These are phyloP conservation scores for Trinorchestia longiramus DNA, from an alignment of 1,140 invertebrate genomes.

Conservation along the genomic window DNA sequence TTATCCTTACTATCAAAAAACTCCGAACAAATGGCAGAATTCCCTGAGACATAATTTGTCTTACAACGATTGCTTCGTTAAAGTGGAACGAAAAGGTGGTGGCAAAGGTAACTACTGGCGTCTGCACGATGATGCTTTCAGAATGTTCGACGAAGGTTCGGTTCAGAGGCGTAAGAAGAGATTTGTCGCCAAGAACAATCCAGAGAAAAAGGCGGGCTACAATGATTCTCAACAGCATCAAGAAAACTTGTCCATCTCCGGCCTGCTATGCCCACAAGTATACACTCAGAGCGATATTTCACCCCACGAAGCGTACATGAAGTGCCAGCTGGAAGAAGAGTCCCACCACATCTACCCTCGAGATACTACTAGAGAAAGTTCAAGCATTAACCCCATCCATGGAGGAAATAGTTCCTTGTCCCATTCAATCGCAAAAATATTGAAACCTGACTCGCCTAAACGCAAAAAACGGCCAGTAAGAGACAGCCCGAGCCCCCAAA, in stretches of 20 bases:
- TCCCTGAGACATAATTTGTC: conserved; percentile 19
- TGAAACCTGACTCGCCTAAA: conserved; percentile 29
- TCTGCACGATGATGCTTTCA: not conserved
- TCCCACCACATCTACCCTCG: not conserved
- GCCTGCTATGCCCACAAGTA: not conserved
- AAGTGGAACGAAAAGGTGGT: conserved; percentile 12
- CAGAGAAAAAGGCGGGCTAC: not conserved
- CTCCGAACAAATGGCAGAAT: conserved; percentile 28
- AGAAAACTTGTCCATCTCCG: not conserved
- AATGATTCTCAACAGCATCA: not conserved
- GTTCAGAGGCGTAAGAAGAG: conserved; percentile 10
- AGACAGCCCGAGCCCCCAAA: not conserved
- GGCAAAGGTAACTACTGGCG: conserved; percentile 23
- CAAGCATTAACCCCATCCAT: not conserved
- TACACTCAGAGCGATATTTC: not conserved
- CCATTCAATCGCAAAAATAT: conserved; percentile 21
- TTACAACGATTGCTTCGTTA: conserved; percentile 27
- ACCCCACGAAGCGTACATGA: not conserved
- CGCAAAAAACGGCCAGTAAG: conserved; percentile 12
- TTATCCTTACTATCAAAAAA: conserved; percentile 11
- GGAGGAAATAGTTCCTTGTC: not conserved
- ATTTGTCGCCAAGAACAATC: conserved; percentile 1
- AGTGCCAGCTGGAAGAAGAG: not conserved
- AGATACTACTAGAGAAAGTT: not conserved
- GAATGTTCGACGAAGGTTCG: not conserved